Percentiles rank a stretch among this genome's conserved stretches.
phyloP scores from a whole-genome alignment of 2,888 invertebrate species.

The Cremastinae sp. region DNA sequence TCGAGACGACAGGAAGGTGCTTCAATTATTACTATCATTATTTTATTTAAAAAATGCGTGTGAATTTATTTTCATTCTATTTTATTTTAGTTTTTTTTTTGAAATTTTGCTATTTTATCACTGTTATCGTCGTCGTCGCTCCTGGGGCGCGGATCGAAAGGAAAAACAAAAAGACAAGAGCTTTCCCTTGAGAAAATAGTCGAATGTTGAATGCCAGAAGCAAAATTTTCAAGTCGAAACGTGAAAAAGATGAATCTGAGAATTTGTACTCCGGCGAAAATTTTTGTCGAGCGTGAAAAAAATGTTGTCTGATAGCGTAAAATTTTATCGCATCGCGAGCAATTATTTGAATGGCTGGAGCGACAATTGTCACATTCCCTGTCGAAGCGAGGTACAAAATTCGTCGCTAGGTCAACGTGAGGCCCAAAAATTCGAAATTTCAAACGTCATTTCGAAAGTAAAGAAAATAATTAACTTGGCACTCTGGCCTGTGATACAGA shows the following conservation, averaged over 20 bases:
- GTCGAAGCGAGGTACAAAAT: neutral
- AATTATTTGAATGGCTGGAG: no score
- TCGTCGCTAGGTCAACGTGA: neutral
- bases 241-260: no score
- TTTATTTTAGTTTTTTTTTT: no score
- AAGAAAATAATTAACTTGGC: constrained; percentile 53
- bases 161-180: neutral
- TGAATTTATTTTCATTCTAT: constrained; percentile 13
- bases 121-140: constrained; percentile 4
- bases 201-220: neutral
- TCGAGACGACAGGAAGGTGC: constrained; percentile 6
- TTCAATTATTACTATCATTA: neutral
- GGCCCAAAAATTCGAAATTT: neutral
- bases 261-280: no score
- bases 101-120: constrained; percentile 4
- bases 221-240: no score
- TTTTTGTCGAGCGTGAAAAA: no score
- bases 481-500: constrained; percentile 65
- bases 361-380: no score
- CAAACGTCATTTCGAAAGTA: constrained; percentile 27
- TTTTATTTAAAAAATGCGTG: neutral
- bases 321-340: no score
- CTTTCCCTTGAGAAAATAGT: neutral
- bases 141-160: constrained; percentile 1
- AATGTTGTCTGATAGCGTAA: no score